Evolutionary conservation across 2,888 invertebrate genomes (phyloP).

Genomic region (Leptura quadrifasciata): DNA sequence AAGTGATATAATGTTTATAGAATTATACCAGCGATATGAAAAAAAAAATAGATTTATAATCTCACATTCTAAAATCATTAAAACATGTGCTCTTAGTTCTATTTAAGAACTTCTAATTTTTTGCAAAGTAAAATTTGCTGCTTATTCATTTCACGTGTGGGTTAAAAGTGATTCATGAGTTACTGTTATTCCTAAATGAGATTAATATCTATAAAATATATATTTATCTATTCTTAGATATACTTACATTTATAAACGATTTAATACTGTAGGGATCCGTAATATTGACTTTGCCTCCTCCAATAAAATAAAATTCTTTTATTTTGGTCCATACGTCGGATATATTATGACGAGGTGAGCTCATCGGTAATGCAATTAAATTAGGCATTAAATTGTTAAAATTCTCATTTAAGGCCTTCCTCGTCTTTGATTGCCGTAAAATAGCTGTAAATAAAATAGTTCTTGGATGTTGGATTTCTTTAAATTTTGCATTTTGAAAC

Average conservation of each 20-base stretch:
- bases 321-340: constrained; percentile 58
- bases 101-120: too few relatives aligned
- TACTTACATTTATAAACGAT: constrained; percentile 62
- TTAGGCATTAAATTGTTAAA: constrained; percentile 59
- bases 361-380: constrained; percentile 55
- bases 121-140: too few relatives aligned
- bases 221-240: background rate
- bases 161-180: background rate
- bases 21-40: too few relatives aligned
- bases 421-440: constrained; percentile 54
- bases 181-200: background rate
- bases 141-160: too few relatives aligned
- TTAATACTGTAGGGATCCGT: constrained; percentile 54
- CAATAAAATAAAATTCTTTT: constrained; percentile 59
- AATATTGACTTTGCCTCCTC: constrained; percentile 50
- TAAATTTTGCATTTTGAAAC: background rate
- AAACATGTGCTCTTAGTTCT: background rate
- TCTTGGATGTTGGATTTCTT: background rate
- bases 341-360: constrained; percentile 50
- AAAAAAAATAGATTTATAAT: too few relatives aligned
- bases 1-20: too few relatives aligned
- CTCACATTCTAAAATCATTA: background rate
- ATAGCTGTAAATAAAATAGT: constrained; percentile 57
- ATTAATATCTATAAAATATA: too few relatives aligned
- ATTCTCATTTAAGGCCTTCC: constrained; percentile 54